Evolutionary conservation across 1,140 invertebrate genomes (phyloP), one percentile per base, ranked within the genome.

Genomic region (Heterodera schachtii): DNA sequence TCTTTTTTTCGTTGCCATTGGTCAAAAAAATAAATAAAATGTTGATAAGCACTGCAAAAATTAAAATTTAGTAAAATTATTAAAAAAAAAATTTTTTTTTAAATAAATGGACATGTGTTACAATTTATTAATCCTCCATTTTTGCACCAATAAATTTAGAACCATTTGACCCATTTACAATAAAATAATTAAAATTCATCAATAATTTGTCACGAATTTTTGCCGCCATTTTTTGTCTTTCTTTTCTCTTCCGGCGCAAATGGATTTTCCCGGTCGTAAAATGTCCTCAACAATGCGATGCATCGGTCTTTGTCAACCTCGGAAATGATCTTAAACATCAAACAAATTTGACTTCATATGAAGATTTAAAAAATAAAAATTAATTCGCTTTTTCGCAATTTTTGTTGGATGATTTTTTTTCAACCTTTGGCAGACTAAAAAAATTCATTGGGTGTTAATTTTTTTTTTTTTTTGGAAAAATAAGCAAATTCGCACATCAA

Each of bases 241-340:
- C 86, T 66, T 78, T 86, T 87, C 8, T 86, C 85, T 31, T 71
- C 21, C n/a, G 85, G 85, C 4, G 85, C 86, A 77, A 80, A 78
- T 41, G 86, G 81, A 76, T 86, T 86, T 44, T 83, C 83, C 8
- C 79, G 73, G 60, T 86, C 73, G 47, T 86, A 86, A 71, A 86
- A 86, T n/a, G 70, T 66, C 47, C 71, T 66, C 52, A 86, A 70
- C 41, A 86, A 41, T 64, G 76, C 19, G 67, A 86, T 79, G 16
- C 82, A 82, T 57, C 73, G 31, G 44, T 85, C 86, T 46, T 57
- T 81, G 57, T 78, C 76, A 21, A 87, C 76, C 6, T 87, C 80
- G n/a, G 76, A 46, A 9, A 83, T 52, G 9, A 85, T 74, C 73
- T 85, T 60, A 78, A 79, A 78, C 31, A 64, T 7, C n/a, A 4